Percentiles rank a stretch among this genome's conserved stretches.
Evolutionary conservation across 2,888 invertebrate genomes (phyloP).

Genomic region (Nomada hirtipes): DNA sequence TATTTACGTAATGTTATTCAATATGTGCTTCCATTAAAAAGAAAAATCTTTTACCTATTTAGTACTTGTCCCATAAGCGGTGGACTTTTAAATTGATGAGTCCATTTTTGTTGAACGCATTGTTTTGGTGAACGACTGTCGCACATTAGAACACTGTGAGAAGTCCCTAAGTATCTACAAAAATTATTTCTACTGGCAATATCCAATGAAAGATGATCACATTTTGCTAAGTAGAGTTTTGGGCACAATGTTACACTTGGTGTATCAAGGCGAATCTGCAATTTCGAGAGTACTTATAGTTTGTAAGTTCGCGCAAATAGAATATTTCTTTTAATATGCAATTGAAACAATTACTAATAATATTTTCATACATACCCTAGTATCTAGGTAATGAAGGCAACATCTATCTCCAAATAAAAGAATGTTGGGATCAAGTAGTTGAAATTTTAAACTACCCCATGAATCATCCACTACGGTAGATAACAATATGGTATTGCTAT

Average conservation of each 20-base stretch:
- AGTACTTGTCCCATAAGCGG: constrained; percentile 84
- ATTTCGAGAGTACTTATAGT: not conserved
- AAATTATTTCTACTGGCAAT: constrained; percentile 74
- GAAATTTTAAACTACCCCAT: constrained; percentile 78
- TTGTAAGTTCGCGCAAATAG: not conserved
- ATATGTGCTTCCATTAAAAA: not conserved
- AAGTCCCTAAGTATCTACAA: constrained; percentile 78
- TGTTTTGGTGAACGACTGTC: constrained; percentile 76
- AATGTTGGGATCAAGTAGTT: constrained; percentile 70
- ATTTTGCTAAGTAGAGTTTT: constrained; percentile 75
- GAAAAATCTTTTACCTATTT: constrained; percentile 77
- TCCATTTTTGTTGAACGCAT: constrained; percentile 85
- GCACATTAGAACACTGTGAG: constrained; percentile 78
- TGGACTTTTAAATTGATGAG: constrained; percentile 86
- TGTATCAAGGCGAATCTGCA: constrained; percentile 67
- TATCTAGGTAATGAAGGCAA: constrained; percentile 78
- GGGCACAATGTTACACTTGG: constrained; percentile 78
- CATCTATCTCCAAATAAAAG: constrained; percentile 78
- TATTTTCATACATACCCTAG: constrained; percentile 70
- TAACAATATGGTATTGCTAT: constrained; percentile 54
- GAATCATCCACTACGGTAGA: constrained; percentile 68
- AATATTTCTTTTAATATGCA: not conserved
- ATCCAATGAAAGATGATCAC: constrained; percentile 77
- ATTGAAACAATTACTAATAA: not conserved
- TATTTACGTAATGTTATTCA: not conserved